Base-by-base conservation (phyloP, 2,888 invertebrate species). In the Nematopogon swammerdamellus region DNA sequence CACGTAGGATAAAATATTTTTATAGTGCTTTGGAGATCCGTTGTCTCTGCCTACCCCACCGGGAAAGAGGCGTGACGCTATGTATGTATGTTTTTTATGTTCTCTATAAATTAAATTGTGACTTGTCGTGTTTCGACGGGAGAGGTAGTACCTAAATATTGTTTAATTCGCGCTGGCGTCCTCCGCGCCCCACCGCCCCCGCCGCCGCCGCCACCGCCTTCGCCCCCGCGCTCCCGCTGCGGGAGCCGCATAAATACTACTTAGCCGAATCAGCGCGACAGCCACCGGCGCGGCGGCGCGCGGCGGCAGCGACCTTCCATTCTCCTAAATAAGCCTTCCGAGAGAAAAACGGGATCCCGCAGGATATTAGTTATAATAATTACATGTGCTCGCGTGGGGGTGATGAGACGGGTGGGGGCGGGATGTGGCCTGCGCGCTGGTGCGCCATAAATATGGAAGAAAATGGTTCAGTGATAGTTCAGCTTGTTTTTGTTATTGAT, bases 231-330 rank as follows among this genome's bases (percentile, higher is more conserved):
- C 73, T 19, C 47, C 47, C 55, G 74, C 63, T 71, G 74, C 75
- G 69, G 65, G 8, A 36, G 72, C 65, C 75, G 66, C 77, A 79
- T 79, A 77, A 77, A 79, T 77, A 77, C 72, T 77, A 68, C 76
- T 77, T 76, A 77, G 63, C 67, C 36, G 36, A 36, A 36, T 36
- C 36, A 36, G 36, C 36, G 36, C 36, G 36, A 36, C 36, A 36
- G 36, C 36, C 36, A 8, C 36, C 36, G 14, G 3, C 36, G 4
- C 25, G 8, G n/a, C n/a, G n/a, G n/a, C n/a, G n/a, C n/a, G n/a
- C n/a, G n/a, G n/a, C n/a, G n/a, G n/a, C n/a, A 4, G 25, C 5
- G 10, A 6, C 10, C 25, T 25, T 25, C 25, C 25, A 25, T 10
- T 14, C n/a, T 14, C 36, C 11, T 3, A 36, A 36, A 36, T 36